Base-by-base conservation (phyloP, 1,140 invertebrate genomes). In the Diploscapter pachys region DNA sequence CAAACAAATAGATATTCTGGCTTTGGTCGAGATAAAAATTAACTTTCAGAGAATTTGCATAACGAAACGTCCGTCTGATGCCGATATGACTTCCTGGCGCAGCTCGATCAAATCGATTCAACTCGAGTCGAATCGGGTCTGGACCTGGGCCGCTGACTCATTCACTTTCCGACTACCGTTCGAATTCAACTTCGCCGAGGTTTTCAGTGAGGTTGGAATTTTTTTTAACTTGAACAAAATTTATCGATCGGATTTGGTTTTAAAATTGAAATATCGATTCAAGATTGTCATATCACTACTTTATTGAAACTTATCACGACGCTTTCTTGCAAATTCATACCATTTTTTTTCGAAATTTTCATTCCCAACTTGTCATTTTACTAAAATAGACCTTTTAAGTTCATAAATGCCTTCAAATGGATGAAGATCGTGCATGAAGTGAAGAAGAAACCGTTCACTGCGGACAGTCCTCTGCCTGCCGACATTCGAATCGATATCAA, bases 101-200 rank as follows among this genome's bases (percentile, higher is more conserved):
- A 63, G 5, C 2, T 63, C 11, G 48, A 9, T 67, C 56, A 67
- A 11, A 57, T 13, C 6, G 67, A 69, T 8, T 8, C 9, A 59
- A n/a, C 48, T 69, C 11, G 9, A 8, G 52, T 69, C n/a, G 48
- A n/a, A 63, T 55, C 51, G 66, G 67, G 55, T 72, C 0, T 86
- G 87, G 88, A 82, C 85, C 54, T 88, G 93, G 9, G 89, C 89
- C 52, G 90, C 93, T 70, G 89, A 91, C 52, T 89, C 89, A 3
- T 88, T 93, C 5, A 89, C 91, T 77, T 89, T 93, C 62, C 89
- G 91, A 62, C 96, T 97, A 84, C 94, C 95, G 0, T 93, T 96
- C 86, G 90, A 93, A 71, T 96, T 96, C 85, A 90, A 94, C 80
- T 98, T 96, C 87, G 92, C 94, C 9, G 91, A 92, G 70, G 94